phyloP scores from a whole-genome alignment of 2,113 vertebrate species.

The rat (Rattus norvegicus) region GRCr8 NC_086019.1:52618001-52618500 shows the following conservation, averaged over 20 bases:
- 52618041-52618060: conserved; percentile 1
- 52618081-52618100: conserved; percentile 37
- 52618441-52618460: conserved; percentile 41
- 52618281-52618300: conserved; percentile 64
- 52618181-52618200: conserved; percentile 53
- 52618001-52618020: conserved; percentile 13
- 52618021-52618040: conserved; percentile 40
- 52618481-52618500: conserved; percentile 50
- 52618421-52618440: conserved; percentile 32
- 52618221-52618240: conserved; percentile 64
- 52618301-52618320: conserved; percentile 49
- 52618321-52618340: conserved; percentile 51
- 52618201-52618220: conserved; percentile 63
- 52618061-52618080: neutral
- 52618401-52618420: conserved; percentile 1
- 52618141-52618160: conserved; percentile 68
- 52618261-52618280: conserved; percentile 68
- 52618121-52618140: conserved; percentile 61
- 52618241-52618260: conserved; percentile 57
- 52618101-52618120: conserved; percentile 52
- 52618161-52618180: conserved; percentile 65
- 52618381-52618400: neutral
- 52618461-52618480: conserved; percentile 10
- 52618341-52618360: conserved; percentile 53
- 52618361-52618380: conserved; percentile 38